Conservation (phyloP, 1,140 invertebrate species). For the Manduca sexta region DNA sequence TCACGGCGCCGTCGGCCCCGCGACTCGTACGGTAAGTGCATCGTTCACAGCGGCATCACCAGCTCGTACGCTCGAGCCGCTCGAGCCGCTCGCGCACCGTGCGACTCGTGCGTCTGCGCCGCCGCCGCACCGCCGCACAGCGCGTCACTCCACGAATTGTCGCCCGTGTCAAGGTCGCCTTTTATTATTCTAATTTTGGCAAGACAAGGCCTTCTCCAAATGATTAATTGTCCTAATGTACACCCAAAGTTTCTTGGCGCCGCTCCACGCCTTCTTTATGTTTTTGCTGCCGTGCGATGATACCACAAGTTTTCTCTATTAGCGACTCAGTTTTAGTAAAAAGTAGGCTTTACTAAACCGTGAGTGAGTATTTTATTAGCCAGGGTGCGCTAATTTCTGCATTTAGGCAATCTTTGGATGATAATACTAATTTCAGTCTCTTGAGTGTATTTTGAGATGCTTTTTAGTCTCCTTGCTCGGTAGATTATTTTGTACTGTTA, state of each 20-base stretch:
- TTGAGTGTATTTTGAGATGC: constrained; percentile 4
- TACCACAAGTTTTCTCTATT: background rate
- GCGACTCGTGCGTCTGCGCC: no score
- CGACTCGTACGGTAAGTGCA: constrained; percentile 66
- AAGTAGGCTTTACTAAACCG: background rate
- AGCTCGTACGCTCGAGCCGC: constrained; percentile 11
- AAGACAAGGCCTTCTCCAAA: constrained; percentile 1
- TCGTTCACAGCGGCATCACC: constrained; percentile 50
- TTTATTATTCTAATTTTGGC: constrained; percentile 7
- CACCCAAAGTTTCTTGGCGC: background rate
- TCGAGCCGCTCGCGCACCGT: background rate
- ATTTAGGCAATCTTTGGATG: constrained; percentile 24
- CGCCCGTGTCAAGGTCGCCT: constrained; percentile 16
- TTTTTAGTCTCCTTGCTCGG: background rate
- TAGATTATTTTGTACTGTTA: background rate
- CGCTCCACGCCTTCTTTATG: background rate
- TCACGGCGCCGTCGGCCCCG: constrained; percentile 63
- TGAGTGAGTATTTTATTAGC: constrained; percentile 10
- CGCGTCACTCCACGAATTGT: constrained; percentile 10
- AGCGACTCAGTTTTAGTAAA: background rate
- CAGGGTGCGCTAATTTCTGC: constrained; percentile 7
- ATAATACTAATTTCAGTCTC: constrained; percentile 25
- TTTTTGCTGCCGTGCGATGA: no score
- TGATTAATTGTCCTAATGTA: no score
- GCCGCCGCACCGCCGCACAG: constrained; percentile 12